Evolutionary conservation across 1,140 invertebrate species (phyloP).

Genomic region (Leptopilina clavipes): DNA sequence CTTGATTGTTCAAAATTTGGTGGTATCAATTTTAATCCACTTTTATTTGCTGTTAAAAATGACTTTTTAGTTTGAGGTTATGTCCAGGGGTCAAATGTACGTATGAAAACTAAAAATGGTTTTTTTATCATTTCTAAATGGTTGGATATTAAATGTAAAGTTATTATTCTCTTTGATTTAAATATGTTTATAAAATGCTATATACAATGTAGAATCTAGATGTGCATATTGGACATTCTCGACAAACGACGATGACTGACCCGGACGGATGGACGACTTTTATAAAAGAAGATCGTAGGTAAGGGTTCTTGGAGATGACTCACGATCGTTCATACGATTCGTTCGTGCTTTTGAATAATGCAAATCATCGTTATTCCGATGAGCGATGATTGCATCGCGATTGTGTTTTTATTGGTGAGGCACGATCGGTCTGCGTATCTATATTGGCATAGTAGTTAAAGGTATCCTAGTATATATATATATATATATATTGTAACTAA

Average conservation of each 20-base stretch:
- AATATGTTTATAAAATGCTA: too few relatives aligned
- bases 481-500: conserved; percentile 29
- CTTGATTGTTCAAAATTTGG: too few relatives aligned
- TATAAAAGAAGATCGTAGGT: not conserved
- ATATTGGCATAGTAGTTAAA: conserved; percentile 48
- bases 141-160: too few relatives aligned
- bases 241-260: not conserved
- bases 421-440: conserved; percentile 52
- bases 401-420: conserved; percentile 58
- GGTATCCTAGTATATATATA: conserved; percentile 54
- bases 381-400: conserved; percentile 58
- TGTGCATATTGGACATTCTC: not conserved
- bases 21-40: too few relatives aligned
- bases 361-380: conserved; percentile 58
- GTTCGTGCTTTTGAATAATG: conserved; percentile 59
- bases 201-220: too few relatives aligned
- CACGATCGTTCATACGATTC: conserved; percentile 54
- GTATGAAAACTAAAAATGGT: too few relatives aligned
- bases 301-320: conserved; percentile 47
- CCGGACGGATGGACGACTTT: not conserved
- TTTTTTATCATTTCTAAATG: too few relatives aligned
- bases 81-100: too few relatives aligned
- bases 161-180: too few relatives aligned
- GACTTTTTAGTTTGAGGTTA: too few relatives aligned
- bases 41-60: too few relatives aligned